Conservation (phyloP, 2,113 vertebrate species). For the Crypturellus undulatus region DNA sequence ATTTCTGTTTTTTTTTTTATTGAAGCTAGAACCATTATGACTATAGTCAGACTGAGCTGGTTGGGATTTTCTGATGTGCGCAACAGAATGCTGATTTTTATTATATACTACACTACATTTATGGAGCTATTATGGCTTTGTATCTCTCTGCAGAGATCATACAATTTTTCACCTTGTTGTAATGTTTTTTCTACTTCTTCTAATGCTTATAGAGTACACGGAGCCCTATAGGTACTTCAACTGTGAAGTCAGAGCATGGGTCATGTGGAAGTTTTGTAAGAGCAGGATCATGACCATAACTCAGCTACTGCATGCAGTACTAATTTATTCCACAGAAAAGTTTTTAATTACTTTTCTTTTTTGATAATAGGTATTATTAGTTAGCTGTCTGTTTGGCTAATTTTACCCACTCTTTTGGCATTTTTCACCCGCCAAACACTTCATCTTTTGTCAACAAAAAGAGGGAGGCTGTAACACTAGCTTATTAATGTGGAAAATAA, state of each 20-base stretch:
- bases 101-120: not conserved
- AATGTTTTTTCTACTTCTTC: not conserved
- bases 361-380: not conserved
- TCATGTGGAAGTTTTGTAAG: not conserved
- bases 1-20: not conserved
- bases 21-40: not conserved
- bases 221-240: not conserved
- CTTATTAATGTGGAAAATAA: constrained; percentile 22
- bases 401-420: not conserved
- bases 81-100: not conserved
- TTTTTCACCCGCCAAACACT: not conserved
- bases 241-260: not conserved
- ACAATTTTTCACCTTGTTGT: not conserved
- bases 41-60: not conserved
- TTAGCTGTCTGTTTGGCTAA: not conserved
- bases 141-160: not conserved
- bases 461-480: not conserved
- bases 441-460: not conserved
- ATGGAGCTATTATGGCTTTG: not conserved
- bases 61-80: not conserved
- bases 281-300: not conserved
- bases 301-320: not conserved
- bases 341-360: not conserved
- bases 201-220: not conserved
- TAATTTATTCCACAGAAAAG: not conserved